A percentile compares a stretch with the other conserved stretches of the same genome.
Conservation (phyloP, 2,113 vertebrate species). For the Rhegmatorhina hoffmannsi region DNA sequence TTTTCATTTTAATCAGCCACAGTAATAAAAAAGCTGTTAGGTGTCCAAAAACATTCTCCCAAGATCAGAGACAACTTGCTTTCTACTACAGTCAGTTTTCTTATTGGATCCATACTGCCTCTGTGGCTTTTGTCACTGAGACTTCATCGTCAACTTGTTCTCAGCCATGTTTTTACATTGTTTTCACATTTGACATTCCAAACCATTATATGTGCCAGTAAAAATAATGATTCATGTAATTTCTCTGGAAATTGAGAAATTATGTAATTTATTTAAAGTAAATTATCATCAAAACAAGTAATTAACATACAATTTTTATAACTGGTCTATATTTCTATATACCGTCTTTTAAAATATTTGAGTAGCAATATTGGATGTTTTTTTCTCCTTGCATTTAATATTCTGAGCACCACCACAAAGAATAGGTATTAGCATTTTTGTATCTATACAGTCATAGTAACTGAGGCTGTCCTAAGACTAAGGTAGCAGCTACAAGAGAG, state of each 20-base stretch:
- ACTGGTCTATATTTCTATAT: not conserved
- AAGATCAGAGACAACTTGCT: slow-evolving; percentile 80
- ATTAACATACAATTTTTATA: not conserved
- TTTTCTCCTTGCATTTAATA: not conserved
- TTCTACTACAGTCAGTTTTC: slow-evolving; percentile 56
- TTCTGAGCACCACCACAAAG: not conserved
- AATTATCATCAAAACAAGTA: not conserved
- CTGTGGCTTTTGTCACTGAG: slow-evolving; percentile 69
- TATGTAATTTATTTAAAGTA: not conserved
- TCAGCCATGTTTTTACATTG: slow-evolving; percentile 46
- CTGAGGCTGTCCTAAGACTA: not conserved
- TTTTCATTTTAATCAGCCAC: slow-evolving; percentile 84
- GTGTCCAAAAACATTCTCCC: slow-evolving; percentile 82
- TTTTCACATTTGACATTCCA: slow-evolving; percentile 35
- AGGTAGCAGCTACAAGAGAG: not conserved
- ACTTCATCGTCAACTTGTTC: slow-evolving; percentile 55
- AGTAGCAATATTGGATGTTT: not conserved
- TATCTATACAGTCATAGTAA: not conserved
- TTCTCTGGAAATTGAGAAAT: not conserved
- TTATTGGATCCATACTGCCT: slow-evolving; percentile 78
- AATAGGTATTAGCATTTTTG: not conserved
- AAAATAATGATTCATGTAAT: not conserved
- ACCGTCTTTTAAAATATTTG: not conserved
- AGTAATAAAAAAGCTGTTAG: slow-evolving; percentile 83
- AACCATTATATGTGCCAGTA: not conserved